Conservation (phyloP, 2,888 invertebrate species). For the Argyresthia goedartella region DNA sequence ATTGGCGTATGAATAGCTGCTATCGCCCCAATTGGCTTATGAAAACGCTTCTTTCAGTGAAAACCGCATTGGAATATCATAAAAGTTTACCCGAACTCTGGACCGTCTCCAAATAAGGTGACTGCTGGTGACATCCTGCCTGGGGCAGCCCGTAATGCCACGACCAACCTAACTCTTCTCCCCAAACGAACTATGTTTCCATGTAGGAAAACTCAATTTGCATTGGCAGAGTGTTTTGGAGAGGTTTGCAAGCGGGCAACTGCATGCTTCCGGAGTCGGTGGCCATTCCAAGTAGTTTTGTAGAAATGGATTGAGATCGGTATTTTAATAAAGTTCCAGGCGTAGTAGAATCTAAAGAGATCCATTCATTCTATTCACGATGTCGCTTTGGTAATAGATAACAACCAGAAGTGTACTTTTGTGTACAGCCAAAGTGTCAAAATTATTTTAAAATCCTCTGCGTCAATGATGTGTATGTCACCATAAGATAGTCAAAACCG, state of each 20-base stretch:
- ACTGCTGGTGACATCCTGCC: constrained; percentile 58
- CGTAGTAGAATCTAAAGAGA: constrained; percentile 4
- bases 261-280: constrained; percentile 44
- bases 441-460: too few relatives aligned
- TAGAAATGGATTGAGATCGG: constrained; percentile 51
- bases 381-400: too few relatives aligned
- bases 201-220: constrained; percentile 22
- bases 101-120: constrained; percentile 65
- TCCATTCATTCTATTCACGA: too few relatives aligned
- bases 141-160: constrained; percentile 31
- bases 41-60: constrained; percentile 25
- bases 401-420: too few relatives aligned
- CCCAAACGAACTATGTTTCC: constrained; percentile 18
- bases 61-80: constrained; percentile 62
- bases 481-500: too few relatives aligned
- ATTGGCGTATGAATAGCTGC: not conserved
- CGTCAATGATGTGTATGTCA: too few relatives aligned
- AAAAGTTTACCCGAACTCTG: constrained; percentile 56
- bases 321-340: constrained; percentile 33
- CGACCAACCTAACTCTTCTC: constrained; percentile 22
- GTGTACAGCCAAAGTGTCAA: too few relatives aligned
- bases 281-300: constrained; percentile 44
- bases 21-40: not conserved
- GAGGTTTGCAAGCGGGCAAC: constrained; percentile 29
- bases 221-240: not conserved